Evolutionary conservation across 2,113 vertebrate genomes (phyloP), one percentile per base, ranked within the genome.

Genomic region (Burhinus oedicnemus): DNA sequence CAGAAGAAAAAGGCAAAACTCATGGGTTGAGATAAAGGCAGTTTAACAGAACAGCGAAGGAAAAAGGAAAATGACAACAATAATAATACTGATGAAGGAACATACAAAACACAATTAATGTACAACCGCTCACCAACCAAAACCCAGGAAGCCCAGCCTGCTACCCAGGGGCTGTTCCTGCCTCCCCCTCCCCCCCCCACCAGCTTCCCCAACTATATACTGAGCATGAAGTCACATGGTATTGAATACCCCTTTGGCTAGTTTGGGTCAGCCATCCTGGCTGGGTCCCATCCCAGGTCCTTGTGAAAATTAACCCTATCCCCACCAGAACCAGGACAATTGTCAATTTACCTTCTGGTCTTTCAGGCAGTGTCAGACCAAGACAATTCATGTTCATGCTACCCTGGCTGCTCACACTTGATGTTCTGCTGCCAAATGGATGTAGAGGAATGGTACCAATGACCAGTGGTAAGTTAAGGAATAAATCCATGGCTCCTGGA

Each of bases 401-500:
- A 98, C 99, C 99, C 96, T 99, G 99, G 95, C 99, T 99, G 99
- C 99, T 99, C 74, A 99, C 99, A 11, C 99, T 99, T 83, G 99
- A 99, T 30, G 99, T 99, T 80, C 99, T 98, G 87, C 99, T 99
- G 90, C 99, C 99, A 76, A 99, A 99, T 16, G 99, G 98, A 92
- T 99, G 99, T 62, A 99, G 98, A 61, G 99, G 99, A 97, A 99
- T 99, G 89, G 99, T 99, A 96, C 99, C 99, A 32, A 99, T 99
- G 96, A 99, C 99, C 87, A 99, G 98, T 57, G 99, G 99, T 96
- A 99, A 98, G 95, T 99, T 99, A 93, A 99, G 98, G 95, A 99
- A 99, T 96, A 99, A 98, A 97, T 99, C 99, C 97, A 99, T 99
- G 36, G 99, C 99, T 89, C 99, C 99, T 60, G 99, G 99, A 98